phyloP scores from a whole-genome alignment of 2,113 vertebrate species.

The Paratilapia polleni region DNA sequence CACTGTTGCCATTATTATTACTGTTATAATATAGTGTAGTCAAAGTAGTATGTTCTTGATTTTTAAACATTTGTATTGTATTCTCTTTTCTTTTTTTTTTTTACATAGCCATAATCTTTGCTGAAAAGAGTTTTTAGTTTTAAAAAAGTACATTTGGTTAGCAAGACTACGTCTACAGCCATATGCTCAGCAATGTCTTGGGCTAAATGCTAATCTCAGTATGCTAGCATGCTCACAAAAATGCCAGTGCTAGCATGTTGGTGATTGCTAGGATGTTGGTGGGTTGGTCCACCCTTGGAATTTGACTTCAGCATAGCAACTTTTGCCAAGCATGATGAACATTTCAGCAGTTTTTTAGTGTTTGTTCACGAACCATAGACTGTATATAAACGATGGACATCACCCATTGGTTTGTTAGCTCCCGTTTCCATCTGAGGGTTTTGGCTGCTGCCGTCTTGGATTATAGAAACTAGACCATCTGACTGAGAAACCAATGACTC shows the following conservation, averaged over 20 bases:
- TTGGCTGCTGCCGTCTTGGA: rapidly evolving
- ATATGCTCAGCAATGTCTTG: background rate
- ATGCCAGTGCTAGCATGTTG: too few species aligned
- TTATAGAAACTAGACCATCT: background rate
- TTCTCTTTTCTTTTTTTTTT: background rate
- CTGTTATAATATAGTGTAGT: too few species aligned
- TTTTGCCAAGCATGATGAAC: background rate
- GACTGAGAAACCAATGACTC: background rate
- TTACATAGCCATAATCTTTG: background rate
- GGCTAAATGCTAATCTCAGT: background rate
- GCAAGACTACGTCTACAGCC: background rate
- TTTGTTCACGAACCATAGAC: background rate
- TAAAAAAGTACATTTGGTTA: background rate
- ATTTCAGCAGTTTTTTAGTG: background rate
- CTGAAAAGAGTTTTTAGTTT: background rate
- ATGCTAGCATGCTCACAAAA: background rate
- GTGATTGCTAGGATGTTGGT: background rate
- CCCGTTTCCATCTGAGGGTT: rapidly evolving
- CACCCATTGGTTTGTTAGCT: too few species aligned
- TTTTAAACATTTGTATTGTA: background rate
- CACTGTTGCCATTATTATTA: too few species aligned
- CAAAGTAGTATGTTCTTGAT: too few species aligned
- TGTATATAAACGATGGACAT: background rate
- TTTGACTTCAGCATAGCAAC: background rate
- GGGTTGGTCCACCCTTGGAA: background rate